A percentile compares a stretch with the other conserved stretches of the same genome.
Conservation (phyloP, 2,113 vertebrate species). For the Balaenoptera acutorostrata region DNA sequence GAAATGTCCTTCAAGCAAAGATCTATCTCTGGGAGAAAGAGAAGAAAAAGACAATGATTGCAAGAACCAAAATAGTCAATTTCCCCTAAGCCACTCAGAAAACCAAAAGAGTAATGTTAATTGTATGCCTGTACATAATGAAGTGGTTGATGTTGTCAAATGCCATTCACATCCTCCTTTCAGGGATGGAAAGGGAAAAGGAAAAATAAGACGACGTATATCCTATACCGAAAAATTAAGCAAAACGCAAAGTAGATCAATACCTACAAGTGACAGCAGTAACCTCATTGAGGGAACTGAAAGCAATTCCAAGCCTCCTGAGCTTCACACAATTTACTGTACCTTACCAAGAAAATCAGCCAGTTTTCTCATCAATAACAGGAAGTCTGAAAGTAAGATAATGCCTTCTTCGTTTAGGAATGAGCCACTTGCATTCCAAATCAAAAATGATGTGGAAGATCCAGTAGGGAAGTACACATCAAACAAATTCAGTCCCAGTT, state of each 20-base stretch:
- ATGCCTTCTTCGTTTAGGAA: conserved; percentile 55
- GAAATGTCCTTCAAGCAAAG: conserved; percentile 42
- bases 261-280: conserved; percentile 39
- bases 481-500: not conserved
- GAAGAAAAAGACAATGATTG: conserved; percentile 59
- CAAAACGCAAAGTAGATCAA: conserved; percentile 22
- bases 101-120: conserved; percentile 27
- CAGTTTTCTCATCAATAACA: conserved; percentile 51
- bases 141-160: not conserved
- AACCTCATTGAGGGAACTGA: conserved; percentile 20
- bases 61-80: conserved; percentile 30
- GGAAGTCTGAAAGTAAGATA: conserved; percentile 46
- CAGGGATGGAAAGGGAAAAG: conserved; percentile 57
- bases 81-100: not conserved
- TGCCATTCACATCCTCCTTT: conserved; percentile 57
- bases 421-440: conserved; percentile 53
- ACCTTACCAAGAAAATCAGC: conserved; percentile 79
- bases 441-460: not conserved
- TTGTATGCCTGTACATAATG: not conserved
- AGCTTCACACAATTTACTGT: conserved; percentile 66
- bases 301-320: conserved; percentile 41
- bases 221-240: conserved; percentile 65
- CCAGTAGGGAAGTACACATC: not conserved
- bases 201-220: conserved; percentile 37
- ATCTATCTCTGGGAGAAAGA: conserved; percentile 42